phyloP scores from a whole-genome alignment of 2,888 invertebrate genomes.

The Acronicta alni region DNA sequence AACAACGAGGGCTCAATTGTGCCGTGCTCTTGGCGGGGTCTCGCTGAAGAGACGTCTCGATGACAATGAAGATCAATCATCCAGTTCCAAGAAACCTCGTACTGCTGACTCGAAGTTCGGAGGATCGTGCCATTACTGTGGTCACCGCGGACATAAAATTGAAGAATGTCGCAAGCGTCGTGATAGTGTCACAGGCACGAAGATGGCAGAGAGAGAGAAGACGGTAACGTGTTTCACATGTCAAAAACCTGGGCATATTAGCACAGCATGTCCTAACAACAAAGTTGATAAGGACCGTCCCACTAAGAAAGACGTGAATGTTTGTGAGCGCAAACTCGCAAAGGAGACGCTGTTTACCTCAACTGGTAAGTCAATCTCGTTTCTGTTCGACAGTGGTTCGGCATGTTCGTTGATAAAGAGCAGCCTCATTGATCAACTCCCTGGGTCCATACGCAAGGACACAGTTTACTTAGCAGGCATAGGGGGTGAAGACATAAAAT shows the following conservation, averaged over 20 bases:
- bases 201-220: neutral
- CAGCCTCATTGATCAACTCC: neutral
- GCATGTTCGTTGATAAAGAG: conserved; percentile 5
- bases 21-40: neutral
- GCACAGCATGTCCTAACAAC: conserved; percentile 15
- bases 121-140: neutral
- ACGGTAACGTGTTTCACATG: conserved; percentile 17
- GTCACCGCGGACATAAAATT: neutral
- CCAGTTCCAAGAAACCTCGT: too few relatives aligned
- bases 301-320: conserved; percentile 22
- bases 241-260: conserved; percentile 16
- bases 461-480: conserved; percentile 8
- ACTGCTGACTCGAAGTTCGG: too few relatives aligned
- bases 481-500: neutral
- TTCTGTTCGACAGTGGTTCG: conserved; percentile 23
- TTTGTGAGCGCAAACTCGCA: conserved; percentile 10
- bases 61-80: neutral
- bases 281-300: neutral
- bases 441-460: conserved; percentile 1
- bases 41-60: neutral
- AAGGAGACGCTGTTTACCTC: conserved; percentile 9
- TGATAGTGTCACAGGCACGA: neutral
- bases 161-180: neutral
- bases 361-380: conserved; percentile 19
- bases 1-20: neutral